phyloP scores from a whole-genome alignment of 2,797 vertebrate genomes.

The Sebastes iracundus region DNA sequence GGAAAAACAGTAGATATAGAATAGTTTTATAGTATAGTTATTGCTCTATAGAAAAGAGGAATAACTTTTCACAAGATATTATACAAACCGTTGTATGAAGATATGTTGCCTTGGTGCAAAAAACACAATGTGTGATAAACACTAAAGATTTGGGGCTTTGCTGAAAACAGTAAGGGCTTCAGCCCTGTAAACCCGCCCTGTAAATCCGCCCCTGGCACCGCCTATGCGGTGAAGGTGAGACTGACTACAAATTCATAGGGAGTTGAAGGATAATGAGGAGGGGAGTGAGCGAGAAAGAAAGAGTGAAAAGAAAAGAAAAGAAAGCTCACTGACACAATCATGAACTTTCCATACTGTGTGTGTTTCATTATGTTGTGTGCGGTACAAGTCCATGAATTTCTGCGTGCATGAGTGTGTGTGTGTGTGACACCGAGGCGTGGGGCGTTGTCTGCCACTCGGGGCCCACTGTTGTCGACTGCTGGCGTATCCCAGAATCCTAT shows the following conservation, averaged over 20 bases:
- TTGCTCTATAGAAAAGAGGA: too few relatives aligned
- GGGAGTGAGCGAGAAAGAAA: constrained; percentile 32
- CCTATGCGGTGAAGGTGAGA: constrained; percentile 3
- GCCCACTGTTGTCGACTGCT: constrained; percentile 70
- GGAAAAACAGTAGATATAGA: too few relatives aligned
- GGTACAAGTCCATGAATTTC: constrained; percentile 1
- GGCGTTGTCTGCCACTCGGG: constrained; percentile 72
- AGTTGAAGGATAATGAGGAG: constrained; percentile 37
- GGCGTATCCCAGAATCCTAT: constrained; percentile 79
- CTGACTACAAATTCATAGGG: constrained; percentile 19
- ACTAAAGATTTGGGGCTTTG: background rate
- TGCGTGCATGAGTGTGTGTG: constrained; percentile 15
- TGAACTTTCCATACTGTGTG: constrained; percentile 38
- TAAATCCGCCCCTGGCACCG: background rate
- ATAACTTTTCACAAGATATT: fast-evolving
- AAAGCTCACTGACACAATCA: constrained; percentile 38
- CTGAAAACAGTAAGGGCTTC: background rate
- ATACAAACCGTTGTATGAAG: too few relatives aligned
- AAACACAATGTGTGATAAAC: background rate
- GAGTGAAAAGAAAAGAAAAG: constrained; percentile 16
- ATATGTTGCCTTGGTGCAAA: background rate
- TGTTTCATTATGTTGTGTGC: constrained; percentile 6
- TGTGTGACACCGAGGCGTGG: constrained; percentile 47
- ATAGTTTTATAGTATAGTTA: too few relatives aligned
- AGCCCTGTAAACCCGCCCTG: background rate